Conservation (phyloP, 2,888 invertebrate genomes). For the Phymatocera aterrima region DNA sequence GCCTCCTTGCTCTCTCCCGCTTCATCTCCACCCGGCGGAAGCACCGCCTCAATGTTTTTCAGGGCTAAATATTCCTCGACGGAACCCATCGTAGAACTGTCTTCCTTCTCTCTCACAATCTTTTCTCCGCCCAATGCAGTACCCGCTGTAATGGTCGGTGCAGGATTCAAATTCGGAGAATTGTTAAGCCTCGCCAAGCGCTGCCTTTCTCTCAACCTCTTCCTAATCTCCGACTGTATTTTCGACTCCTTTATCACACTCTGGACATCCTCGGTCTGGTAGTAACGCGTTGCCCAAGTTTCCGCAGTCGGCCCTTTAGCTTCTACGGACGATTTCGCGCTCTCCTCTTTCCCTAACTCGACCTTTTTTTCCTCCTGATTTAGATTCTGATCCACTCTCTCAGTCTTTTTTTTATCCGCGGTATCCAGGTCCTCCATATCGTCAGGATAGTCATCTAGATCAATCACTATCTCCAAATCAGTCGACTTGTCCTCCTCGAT, state of each 20-base stretch:
- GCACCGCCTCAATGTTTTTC: constrained; percentile 58
- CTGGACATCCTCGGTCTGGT: constrained; percentile 71
- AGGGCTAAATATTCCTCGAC: constrained; percentile 71
- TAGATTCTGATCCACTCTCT: constrained; percentile 40
- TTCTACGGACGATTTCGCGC: neutral
- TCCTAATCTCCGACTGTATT: constrained; percentile 72
- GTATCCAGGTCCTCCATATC: constrained; percentile 68
- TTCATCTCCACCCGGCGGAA: no score
- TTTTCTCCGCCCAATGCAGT: constrained; percentile 43
- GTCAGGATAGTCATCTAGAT: constrained; percentile 71
- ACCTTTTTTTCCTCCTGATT: neutral
- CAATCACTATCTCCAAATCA: constrained; percentile 70
- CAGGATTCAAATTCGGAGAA: constrained; percentile 58
- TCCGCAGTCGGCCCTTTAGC: constrained; percentile 54
- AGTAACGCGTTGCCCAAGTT: constrained; percentile 73
- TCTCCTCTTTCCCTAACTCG: neutral
- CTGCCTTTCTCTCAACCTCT: constrained; percentile 71
- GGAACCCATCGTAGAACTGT: constrained; percentile 63
- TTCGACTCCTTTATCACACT: constrained; percentile 73
- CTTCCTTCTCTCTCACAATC: constrained; percentile 43
- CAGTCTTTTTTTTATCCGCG: constrained; percentile 15
- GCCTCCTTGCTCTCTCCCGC: no score
- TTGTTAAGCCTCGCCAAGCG: constrained; percentile 66
- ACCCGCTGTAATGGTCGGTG: neutral
- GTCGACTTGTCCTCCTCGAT: constrained; percentile 60